Base-by-base conservation (phyloP, 2,888 invertebrate species). In the Furcula furcula region DNA sequence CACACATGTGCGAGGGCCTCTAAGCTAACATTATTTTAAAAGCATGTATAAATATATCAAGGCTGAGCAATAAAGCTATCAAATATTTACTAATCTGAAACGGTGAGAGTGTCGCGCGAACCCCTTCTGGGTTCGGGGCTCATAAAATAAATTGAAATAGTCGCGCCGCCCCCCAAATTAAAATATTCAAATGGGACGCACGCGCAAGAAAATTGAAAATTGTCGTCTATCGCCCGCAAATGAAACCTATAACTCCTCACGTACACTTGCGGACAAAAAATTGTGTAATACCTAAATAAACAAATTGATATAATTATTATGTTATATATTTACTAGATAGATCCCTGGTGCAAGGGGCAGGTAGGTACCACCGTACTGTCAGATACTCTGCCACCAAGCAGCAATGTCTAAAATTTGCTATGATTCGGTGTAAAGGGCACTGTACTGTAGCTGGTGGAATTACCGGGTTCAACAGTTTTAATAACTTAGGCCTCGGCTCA, bases 101-200 rank as follows among this genome's bases (percentile, higher is more conserved):
- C 86, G 81, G 72, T 72, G 80, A 72, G 79, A 81, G 81, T 69
- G 76, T 65, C 66, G 67, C 79, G 67, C 72, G 81, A 79, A 85
- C 82, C 87, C 84, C 85, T 87, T 87, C 84, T 84, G 84, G 70
- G 69, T 70, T 65, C 72, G 77, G 55, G 72, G 71, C 85, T 88
- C 88, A 88, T 88, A 88, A 88, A 88, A 88, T 88, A 88, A 88
- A 88, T 88, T 88, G 88, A 88, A 88, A 88, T 88, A 86, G 88
- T 87, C 88, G 80, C 84, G 76, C 83, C 87, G 84, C 88, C 88
- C 88, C 85, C 88, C 84, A 86, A 88, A 88, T 88, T 88, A 87
- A 88, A 88, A 88, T 88, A 88, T 88, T 88, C 87, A 88, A 88
- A 88, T 88, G 88, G 87, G 85, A 85, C 85, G 88, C 88, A 88